phyloP scores from a whole-genome alignment of 2,797 vertebrate species.

The Mormyrops boulengeri region DNA sequence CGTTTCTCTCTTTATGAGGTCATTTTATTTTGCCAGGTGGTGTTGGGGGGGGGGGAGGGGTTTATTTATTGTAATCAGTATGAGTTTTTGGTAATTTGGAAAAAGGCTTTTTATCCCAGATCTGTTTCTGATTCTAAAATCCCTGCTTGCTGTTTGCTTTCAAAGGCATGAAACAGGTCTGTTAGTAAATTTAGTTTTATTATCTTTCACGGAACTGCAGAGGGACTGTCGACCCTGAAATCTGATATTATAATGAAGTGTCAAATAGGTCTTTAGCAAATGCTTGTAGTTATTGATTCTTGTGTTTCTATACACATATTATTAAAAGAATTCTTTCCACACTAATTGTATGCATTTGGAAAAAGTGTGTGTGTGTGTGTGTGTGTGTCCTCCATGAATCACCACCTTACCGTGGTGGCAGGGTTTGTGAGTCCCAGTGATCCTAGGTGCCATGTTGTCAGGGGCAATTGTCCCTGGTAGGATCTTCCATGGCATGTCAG shows the following conservation, averaged over 20 bases:
- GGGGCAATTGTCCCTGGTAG: neutral
- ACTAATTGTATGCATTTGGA: neutral
- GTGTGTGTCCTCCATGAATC: neutral
- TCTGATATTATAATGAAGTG: neutral
- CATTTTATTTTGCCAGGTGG: slow-evolving; percentile 2
- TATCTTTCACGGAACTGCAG: neutral
- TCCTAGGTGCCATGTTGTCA: neutral
- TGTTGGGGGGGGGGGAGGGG: neutral
- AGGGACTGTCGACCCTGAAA: neutral
- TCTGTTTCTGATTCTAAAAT: neutral
- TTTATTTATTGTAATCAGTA: slow-evolving; percentile 7
- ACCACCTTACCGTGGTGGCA: neutral
- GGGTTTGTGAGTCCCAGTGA: neutral
- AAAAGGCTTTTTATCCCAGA: neutral
- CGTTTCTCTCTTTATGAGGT: neutral
- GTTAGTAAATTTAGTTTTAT: neutral
- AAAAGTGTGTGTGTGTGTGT: neutral
- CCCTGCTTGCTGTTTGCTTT: neutral
- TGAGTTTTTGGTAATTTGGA: neutral
- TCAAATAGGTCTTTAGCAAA: neutral
- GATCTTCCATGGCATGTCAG: neutral
- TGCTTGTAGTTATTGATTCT: neutral
- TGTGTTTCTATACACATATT: neutral
- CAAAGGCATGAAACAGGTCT: neutral
- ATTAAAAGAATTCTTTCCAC: neutral